Base-by-base conservation (phyloP, 64 coral and sea anemone genomes). In the Montipora foliosa region DNA sequence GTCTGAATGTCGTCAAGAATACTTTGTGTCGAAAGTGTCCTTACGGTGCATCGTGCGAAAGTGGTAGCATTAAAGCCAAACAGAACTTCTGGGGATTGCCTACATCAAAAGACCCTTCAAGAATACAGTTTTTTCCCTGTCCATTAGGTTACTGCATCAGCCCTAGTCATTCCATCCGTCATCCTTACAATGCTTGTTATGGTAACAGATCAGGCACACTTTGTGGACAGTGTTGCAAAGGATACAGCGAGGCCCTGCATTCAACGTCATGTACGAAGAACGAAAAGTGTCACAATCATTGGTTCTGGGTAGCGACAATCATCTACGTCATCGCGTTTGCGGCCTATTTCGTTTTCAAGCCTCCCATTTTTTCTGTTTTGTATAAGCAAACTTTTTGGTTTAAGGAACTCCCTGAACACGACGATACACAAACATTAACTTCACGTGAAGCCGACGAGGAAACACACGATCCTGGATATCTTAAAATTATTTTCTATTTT, bases 401-500 rank as follows among this genome's bases (percentile, higher is more conserved):
- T 62, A 60, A n/a, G 12, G 51, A 66, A 5, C 80, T 3, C n/a
- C 5, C 20, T 9, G 7, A 3, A 3, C 2, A 8, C 0, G 21
- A 6, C 4, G 14, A 52, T 44, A 1, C 24, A 19, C 37, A 82
- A 21, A 7, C 4, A 50, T 17, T 17, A 7, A 5, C 59, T 66
- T 37, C 37, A 37, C n/a, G 9, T 6, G 45, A 72, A 22, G 45
- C n/a, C 0, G 20, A 50, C 17, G 9, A 50, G 4, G 19, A 70
- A 19, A 51, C 47, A 72, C 46, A 80, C 78, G 82, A 92, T 59
- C 6, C 74, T 14, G 96, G 93, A 78, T 97, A 89, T 77, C 44
- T 95, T 17, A 95, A 97, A 29, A 97, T 97, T 17, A 13, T 89
- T 4, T 95, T 97, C 66, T 97, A 97, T 17, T 97, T 92, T 79